Evolutionary conservation across 37 sponge, comb jelly and placozoan species (phyloP).

Genomic region (Aplysina aerophoba): DNA sequence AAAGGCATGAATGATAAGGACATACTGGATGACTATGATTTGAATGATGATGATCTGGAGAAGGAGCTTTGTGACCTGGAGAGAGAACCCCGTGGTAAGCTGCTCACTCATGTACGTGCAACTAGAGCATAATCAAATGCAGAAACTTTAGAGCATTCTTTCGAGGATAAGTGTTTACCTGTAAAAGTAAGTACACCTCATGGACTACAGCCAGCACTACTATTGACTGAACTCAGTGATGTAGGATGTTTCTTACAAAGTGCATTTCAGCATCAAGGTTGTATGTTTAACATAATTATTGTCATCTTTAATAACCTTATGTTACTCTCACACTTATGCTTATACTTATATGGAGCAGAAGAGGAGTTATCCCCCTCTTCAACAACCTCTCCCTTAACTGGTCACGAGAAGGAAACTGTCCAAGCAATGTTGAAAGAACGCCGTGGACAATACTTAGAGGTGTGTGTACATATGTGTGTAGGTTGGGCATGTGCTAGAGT

Average conservation of each 20-base stretch:
- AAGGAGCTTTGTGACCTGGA: slow-evolving; percentile 77
- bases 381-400: not conserved
- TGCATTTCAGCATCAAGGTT: too few species aligned
- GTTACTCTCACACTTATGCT: not conserved
- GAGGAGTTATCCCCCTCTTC: not conserved
- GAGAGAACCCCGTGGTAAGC: slow-evolving; percentile 31
- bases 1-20: slow-evolving; percentile 36
- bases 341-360: not conserved
- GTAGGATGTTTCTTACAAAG: too few species aligned
- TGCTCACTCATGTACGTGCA: too few species aligned
- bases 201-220: too few species aligned
- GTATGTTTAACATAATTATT: too few species aligned
- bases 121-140: too few species aligned
- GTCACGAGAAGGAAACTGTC: slow-evolving; percentile 26
- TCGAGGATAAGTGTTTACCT: too few species aligned
- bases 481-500: too few species aligned
- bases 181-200: too few species aligned
- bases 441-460: slow-evolving; percentile 62
- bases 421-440: slow-evolving; percentile 53
- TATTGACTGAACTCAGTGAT: too few species aligned
- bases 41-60: slow-evolving; percentile 79
- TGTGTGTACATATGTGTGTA: not conserved
- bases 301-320: too few species aligned
- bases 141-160: too few species aligned
- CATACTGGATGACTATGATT: slow-evolving; percentile 31